Conservation (phyloP, 2,888 invertebrate genomes). For the Cosmia pyralina region DNA sequence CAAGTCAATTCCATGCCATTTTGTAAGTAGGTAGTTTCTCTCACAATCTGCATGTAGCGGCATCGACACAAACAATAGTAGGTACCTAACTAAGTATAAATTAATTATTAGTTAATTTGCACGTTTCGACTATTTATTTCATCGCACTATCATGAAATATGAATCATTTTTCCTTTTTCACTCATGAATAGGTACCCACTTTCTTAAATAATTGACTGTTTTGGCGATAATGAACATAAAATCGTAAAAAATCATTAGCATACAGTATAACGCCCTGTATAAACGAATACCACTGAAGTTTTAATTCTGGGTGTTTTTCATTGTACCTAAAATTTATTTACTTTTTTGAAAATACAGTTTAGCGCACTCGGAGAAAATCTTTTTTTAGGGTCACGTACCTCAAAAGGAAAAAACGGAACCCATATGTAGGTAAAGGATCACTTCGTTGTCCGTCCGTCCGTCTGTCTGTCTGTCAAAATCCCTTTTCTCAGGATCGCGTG, state of each 20-base stretch:
- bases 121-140: background rate
- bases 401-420: too few species aligned
- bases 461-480: too few species aligned
- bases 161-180: slow-evolving; percentile 20
- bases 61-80: background rate
- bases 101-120: background rate
- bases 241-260: slow-evolving; percentile 37
- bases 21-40: background rate
- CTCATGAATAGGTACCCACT: slow-evolving; percentile 5
- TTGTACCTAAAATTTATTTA: background rate
- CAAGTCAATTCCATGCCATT: background rate
- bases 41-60: background rate
- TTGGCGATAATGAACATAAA: slow-evolving; percentile 33
- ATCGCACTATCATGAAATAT: slow-evolving; percentile 14
- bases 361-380: background rate
- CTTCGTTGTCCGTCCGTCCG: too few species aligned
- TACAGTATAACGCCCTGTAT: slow-evolving; percentile 37
- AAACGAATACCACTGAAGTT: slow-evolving; percentile 20
- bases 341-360: slow-evolving; percentile 13
- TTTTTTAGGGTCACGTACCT: too few species aligned
- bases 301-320: slow-evolving; percentile 11
- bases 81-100: background rate
- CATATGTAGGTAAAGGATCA: too few species aligned
- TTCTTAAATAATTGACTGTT: slow-evolving; percentile 18
- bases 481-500: too few species aligned